Evolutionary conservation across 2,113 vertebrate species (phyloP), one percentile per base, ranked within the genome.

Genomic region (Antennarius striatus): DNA sequence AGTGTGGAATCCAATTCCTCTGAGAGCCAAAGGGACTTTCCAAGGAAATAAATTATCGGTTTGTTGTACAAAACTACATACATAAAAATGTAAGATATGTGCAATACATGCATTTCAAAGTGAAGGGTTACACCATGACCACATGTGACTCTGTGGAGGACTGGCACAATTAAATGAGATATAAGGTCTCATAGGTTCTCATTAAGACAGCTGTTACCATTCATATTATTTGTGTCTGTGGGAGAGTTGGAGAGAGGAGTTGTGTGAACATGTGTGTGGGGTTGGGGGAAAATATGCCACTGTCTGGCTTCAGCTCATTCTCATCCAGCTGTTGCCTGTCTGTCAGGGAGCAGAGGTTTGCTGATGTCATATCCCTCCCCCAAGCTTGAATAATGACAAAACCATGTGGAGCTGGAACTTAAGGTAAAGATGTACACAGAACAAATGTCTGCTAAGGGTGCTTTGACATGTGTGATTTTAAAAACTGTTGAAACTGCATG

Each of bases 241-340:
- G 61, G 59, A 46, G 48, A 54, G 62, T 57, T 52, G 11, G 22
- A 55, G 45, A 29, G 65, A 14, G 48, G 59, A 55, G 39, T 57
- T 56, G 77, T 56, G 50, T 49, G 50, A 76, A 73, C 53, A 71
- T 61, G 71, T 60, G 49, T 14, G 74, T 32, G 10, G 52, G 39
- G 51, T 56, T 17, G 15, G 16, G 52, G 48, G 16, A 43, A 22
- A 68, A 74, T 73, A 77, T 77, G 73, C 84, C 75, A 78, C 79
- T 85, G 79, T 75, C 64, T 81, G 80, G 80, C 80, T 75, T 57
- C 75, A 7, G 47, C 83, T 75, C 74, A 80, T 73, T 86, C 77
- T 83, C 71, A 88, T 91, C 86, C 92, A 93, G 89, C 90, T 91
- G 91, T 88, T 91, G 89, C 77, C 80, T 72, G 87, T 91, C 82